Percentiles rank a stretch among this genome's conserved stretches.
Evolutionary conservation across 1,140 invertebrate genomes (phyloP).

Genomic region (Musca vetustissima): DNA sequence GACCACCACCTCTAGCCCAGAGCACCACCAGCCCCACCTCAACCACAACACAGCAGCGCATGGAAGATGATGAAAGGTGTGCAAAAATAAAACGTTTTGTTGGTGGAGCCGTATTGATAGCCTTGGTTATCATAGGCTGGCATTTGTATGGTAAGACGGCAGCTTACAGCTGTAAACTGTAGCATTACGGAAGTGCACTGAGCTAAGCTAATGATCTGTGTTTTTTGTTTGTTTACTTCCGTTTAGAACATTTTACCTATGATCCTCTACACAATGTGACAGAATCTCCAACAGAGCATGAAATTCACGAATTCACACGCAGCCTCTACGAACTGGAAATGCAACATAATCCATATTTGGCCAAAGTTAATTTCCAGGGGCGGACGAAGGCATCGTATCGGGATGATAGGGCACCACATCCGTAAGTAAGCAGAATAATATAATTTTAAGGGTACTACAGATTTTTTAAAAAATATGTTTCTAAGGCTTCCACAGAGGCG

Average conservation of each 20-base stretch:
- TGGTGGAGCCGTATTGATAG: slow-evolving; percentile 39
- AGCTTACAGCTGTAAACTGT: neutral
- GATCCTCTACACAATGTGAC: neutral
- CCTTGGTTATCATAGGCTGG: slow-evolving; percentile 45
- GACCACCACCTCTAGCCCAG: too few species aligned
- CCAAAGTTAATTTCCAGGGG: slow-evolving; percentile 61
- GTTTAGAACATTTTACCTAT: slow-evolving; percentile 22
- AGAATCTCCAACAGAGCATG: slow-evolving; percentile 25
- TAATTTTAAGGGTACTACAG: too few species aligned
- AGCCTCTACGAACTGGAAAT: slow-evolving; percentile 41
- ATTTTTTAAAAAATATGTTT: too few species aligned
- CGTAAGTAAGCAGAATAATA: slow-evolving; percentile 59
- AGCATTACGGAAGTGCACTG: too few species aligned
- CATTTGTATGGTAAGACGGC: slow-evolving; percentile 47
- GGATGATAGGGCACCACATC: slow-evolving; percentile 68
- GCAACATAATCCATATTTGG: slow-evolving; percentile 38
- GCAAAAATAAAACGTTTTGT: slow-evolving; percentile 48
- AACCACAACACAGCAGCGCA: neutral
- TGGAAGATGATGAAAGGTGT: slow-evolving; percentile 40
- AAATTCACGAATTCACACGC: slow-evolving; percentile 27
- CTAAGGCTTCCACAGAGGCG: too few species aligned
- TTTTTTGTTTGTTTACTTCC: too few species aligned
- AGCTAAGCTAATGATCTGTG: too few species aligned
- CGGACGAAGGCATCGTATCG: slow-evolving; percentile 65
- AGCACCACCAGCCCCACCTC: neutral